These are phyloP conservation scores for Coryphaenoides rupestris DNA, from an alignment of 2,113 vertebrate genomes.

Conservation along the genomic window DNA sequence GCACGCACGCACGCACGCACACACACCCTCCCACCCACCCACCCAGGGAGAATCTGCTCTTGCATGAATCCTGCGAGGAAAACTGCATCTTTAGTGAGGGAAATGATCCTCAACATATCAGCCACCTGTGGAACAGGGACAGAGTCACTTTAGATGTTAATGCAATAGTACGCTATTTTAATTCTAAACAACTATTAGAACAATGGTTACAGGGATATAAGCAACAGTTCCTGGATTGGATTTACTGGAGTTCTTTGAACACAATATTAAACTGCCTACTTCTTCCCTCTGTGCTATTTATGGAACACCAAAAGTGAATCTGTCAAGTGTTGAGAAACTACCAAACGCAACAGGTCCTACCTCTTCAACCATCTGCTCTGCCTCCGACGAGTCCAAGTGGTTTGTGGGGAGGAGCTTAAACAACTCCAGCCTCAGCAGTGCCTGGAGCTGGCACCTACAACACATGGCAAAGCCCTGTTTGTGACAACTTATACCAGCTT, in stretches of 20 bases:
- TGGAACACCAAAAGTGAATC: background rate
- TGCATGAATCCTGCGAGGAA: conserved; percentile 82
- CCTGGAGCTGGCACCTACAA: conserved; percentile 87
- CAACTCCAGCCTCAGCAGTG: conserved; percentile 82
- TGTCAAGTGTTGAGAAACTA: background rate
- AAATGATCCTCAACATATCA: conserved; percentile 85
- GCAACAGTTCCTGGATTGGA: too few relatives aligned
- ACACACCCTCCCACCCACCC: background rate
- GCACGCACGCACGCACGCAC: too few relatives aligned
- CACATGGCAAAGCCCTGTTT: conserved; percentile 5
- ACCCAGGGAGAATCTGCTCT: conserved; percentile 83
- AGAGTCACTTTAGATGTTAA: background rate
- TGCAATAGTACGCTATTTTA: too few relatives aligned
- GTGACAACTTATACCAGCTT: background rate
- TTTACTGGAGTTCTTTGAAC: too few relatives aligned
- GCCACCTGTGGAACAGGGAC: conserved; percentile 71
- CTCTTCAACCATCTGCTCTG: conserved; percentile 84
- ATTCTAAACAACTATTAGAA: too few relatives aligned
- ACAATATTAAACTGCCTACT: too few relatives aligned
- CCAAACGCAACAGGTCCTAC: conserved; percentile 50
- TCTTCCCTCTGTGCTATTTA: too few relatives aligned
- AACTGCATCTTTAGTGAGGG: conserved; percentile 82
- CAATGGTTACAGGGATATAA: too few relatives aligned
- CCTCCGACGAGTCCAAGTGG: conserved; percentile 54
- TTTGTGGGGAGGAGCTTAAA: conserved; percentile 71